These are phyloP conservation scores for Serilophus lunatus DNA, from an alignment of 2,113 vertebrate genomes.

Conservation along the genomic window DNA sequence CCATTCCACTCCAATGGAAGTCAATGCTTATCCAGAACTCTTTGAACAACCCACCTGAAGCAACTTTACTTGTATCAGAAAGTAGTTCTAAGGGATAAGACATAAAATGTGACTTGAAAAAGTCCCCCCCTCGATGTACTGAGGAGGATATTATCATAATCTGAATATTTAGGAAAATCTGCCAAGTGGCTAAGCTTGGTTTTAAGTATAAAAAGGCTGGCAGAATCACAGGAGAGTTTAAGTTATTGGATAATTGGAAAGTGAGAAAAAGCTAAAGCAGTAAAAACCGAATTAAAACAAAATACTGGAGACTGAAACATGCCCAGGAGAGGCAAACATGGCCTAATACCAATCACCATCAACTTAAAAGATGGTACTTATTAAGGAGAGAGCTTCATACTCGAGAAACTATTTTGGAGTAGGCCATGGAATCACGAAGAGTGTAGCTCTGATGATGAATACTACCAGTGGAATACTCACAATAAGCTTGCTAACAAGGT, in stretches of 20 bases:
- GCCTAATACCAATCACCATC: conserved; percentile 5
- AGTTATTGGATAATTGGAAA: conserved; percentile 44
- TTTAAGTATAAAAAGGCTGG: conserved; percentile 37
- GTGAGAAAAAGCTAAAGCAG: conserved; percentile 40
- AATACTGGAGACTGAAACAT: conserved; percentile 30
- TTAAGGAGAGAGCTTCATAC: conserved; percentile 12
- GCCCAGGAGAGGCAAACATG: neutral
- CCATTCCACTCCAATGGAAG: neutral
- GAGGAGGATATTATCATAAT: conserved; percentile 27
- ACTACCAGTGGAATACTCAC: neutral
- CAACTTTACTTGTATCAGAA: neutral
- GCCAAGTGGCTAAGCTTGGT: neutral
- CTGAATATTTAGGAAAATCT: neutral
- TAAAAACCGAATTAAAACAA: conserved; percentile 66
- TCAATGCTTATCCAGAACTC: neutral
- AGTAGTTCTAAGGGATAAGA: neutral
- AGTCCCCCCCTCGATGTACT: neutral
- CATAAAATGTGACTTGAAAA: neutral
- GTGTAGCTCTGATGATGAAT: neutral
- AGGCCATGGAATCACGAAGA: neutral
- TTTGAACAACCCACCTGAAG: neutral
- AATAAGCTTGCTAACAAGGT: conserved; percentile 8
- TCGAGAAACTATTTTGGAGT: neutral
- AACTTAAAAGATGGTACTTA: conserved; percentile 36
- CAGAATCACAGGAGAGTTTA: conserved; percentile 28